These are phyloP conservation scores for Tillus elongatus DNA, from an alignment of 2,888 invertebrate species.

Conservation along the genomic window DNA sequence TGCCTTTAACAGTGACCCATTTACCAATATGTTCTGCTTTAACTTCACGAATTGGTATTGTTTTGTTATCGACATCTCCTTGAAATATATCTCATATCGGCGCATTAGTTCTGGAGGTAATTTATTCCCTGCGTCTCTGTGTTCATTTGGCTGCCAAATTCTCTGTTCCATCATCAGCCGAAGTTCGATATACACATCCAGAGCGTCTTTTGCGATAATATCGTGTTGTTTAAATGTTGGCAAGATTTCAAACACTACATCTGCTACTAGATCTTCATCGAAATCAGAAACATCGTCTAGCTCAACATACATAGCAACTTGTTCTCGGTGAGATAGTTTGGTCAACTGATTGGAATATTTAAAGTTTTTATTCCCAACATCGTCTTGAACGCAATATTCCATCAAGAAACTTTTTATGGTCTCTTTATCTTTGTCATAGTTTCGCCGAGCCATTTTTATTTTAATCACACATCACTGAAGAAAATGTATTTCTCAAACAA, in stretches of 20 bases:
- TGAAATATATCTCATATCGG: too few relatives aligned
- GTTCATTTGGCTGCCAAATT: constrained; percentile 64
- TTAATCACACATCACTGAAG: too few relatives aligned
- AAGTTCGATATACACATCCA: constrained; percentile 98
- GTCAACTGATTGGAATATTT: constrained; percentile 81
- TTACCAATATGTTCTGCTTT: constrained; percentile 89
- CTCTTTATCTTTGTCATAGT: too few relatives aligned
- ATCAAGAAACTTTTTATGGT: constrained; percentile 70
- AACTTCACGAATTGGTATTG: constrained; percentile 84
- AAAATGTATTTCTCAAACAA: too few relatives aligned
- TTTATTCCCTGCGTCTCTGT: constrained; percentile 65
- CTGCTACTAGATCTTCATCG: constrained; percentile 71
- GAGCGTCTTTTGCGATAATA: constrained; percentile 75
- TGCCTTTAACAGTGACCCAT: constrained; percentile 85
- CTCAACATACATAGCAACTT: constrained; percentile 71
- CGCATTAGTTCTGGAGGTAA: constrained; percentile 93
- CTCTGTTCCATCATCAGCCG: constrained; percentile 79
- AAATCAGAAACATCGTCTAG: constrained; percentile 77
- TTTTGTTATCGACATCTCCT: too few relatives aligned
- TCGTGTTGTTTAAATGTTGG: constrained; percentile 84
- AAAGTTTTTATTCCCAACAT: constrained; percentile 68
- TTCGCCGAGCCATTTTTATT: too few relatives aligned
- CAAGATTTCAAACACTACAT: constrained; percentile 81
- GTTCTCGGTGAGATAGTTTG: constrained; percentile 82
- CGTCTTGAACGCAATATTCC: constrained; percentile 68